Base-by-base conservation (phyloP, 2,797 vertebrate genomes). In the Lagorchestes hirsutus region DNA sequence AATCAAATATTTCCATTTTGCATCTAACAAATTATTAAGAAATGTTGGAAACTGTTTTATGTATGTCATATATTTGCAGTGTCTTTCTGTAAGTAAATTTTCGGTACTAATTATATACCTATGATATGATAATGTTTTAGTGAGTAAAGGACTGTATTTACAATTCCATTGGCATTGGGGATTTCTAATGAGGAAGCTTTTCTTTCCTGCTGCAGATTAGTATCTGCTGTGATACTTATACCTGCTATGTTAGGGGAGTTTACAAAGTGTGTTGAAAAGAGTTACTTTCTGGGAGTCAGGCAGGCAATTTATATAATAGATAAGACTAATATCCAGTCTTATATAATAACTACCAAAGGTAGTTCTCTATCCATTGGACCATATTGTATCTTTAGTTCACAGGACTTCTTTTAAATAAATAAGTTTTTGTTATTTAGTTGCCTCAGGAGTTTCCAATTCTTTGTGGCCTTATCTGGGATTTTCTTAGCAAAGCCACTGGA, bases 1-100 rank as follows among this genome's bases (percentile, higher is more conserved):
- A 92, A 6, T 91, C 34, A 97, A 95, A 90, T 92, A 94, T 74
- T 92, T 96, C 52, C 18, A 96, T 93, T 94, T 59, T 92, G 52
- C 12, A 94, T 94, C 92, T 95, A 55, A 90, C 74, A 92, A 94
- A 96, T 93, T 94, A 67, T 82, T 92, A 93, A 96, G 0, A 92
- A 22, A 0, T 91, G 29, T 90, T 82, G 55, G 50, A 97, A 95
- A 1, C 8, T 95, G 0, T 93, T 93, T 94, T 56, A 62, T 31
- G 14, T 50, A 90, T 95, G 22, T 2, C 54, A 91, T 31, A 4
- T 94, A 58, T 74, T 28, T 62, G 90, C 13, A 55, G 87, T 9
- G 0, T 27, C 0, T 58, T 11, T 90, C 55, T 95, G 0, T 90
- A 91, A 96, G 62, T 55, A 4, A 1, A 16, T 93, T 93, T 90